phyloP scores from a whole-genome alignment of 1,140 invertebrate genomes.

The Aphaenogaster rudis region DNA sequence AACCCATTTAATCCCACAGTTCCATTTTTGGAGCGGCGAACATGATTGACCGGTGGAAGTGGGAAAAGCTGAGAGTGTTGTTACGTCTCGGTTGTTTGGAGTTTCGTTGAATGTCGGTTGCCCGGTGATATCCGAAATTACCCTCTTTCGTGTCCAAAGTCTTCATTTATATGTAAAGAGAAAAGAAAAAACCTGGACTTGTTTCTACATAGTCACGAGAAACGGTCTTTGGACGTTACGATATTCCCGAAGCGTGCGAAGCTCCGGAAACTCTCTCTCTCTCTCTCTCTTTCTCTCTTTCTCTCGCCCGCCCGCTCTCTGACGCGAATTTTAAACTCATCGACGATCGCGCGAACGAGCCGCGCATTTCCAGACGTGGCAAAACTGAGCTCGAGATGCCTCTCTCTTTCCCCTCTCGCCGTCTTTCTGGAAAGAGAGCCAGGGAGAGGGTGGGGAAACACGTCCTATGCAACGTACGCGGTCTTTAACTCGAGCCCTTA shows the following conservation, averaged over 20 bases:
- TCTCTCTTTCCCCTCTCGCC: not conserved
- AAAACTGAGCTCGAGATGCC: not conserved
- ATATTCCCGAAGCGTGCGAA: not conserved
- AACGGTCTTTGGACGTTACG: not conserved
- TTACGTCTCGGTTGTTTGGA: not conserved
- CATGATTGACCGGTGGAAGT: constrained; percentile 46
- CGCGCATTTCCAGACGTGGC: not conserved
- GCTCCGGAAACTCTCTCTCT: not conserved
- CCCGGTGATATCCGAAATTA: not conserved
- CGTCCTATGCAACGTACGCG: constrained; percentile 10
- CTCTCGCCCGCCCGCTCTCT: not conserved
- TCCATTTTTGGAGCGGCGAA: constrained; percentile 53
- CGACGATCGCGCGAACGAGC: not conserved
- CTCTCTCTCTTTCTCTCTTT: not conserved
- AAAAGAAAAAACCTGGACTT: not conserved
- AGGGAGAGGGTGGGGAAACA: constrained; percentile 8
- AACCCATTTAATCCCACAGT: constrained; percentile 52
- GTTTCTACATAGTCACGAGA: not conserved
- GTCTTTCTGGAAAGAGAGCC: not conserved
- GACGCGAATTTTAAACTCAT: constrained; percentile 17
- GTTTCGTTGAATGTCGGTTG: not conserved
- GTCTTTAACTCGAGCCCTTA: constrained; percentile 68
- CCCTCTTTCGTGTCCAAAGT: not conserved
- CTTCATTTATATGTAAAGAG: not conserved
- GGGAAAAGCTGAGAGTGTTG: constrained; percentile 19